A percentile compares a stretch with the other conserved stretches of the same genome.
These are phyloP conservation scores for Percopsis transmontana DNA, from an alignment of 2,113 vertebrate genomes.

Conservation along the genomic window DNA sequence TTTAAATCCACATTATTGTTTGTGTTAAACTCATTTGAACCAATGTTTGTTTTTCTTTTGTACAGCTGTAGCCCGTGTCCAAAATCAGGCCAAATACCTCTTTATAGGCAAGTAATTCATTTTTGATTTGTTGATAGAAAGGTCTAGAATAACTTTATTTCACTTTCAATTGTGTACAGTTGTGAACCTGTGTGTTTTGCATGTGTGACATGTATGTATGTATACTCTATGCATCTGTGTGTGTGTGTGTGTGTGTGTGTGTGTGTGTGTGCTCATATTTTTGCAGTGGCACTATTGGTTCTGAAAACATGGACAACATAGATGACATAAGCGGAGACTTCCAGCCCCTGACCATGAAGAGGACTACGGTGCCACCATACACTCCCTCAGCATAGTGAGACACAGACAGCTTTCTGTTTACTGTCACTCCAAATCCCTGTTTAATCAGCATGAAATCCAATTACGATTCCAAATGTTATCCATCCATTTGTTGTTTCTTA, in stretches of 20 bases:
- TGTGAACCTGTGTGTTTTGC: neutral
- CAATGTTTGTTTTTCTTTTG: conserved; percentile 13
- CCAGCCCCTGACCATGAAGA: conserved; percentile 57
- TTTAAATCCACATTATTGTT: neutral
- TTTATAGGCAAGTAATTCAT: conserved; percentile 72
- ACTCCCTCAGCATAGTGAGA: conserved; percentile 61
- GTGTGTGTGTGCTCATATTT: conserved; percentile 10
- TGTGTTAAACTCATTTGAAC: neutral
- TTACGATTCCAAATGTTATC: neutral
- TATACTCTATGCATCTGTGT: neutral
- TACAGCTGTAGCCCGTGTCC: conserved; percentile 70
- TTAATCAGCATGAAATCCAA: neutral
- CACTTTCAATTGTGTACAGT: conserved; percentile 13
- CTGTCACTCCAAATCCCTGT: neutral
- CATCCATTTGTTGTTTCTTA: neutral
- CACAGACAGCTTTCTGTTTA: neutral
- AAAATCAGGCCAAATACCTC: conserved; percentile 73
- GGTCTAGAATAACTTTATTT: no score
- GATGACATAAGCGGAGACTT: conserved; percentile 66
- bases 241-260: conserved; percentile 3
- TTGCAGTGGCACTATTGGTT: conserved; percentile 72
- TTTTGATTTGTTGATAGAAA: neutral
- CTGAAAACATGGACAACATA: conserved; percentile 69
- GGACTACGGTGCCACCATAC: conserved; percentile 42
- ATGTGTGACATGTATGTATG: neutral